phyloP scores from a whole-genome alignment of 2,113 vertebrate species.

The Chionis minor region DNA sequence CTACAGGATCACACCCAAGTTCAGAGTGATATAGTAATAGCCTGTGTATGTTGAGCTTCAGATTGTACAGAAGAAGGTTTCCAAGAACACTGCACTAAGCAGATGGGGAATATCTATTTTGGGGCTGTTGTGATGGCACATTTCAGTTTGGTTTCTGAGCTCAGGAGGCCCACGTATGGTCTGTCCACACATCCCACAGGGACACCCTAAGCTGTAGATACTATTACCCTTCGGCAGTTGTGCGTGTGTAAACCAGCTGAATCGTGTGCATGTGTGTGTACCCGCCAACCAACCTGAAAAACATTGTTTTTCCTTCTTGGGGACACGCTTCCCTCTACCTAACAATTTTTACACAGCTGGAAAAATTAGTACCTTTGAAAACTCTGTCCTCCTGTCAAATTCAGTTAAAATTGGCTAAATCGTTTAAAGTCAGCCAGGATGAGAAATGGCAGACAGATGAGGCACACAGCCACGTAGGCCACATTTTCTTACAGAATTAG shows the following conservation, averaged over 20 bases:
- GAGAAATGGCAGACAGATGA: accelerated
- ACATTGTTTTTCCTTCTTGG: not conserved
- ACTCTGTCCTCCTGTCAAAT: not conserved
- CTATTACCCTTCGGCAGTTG: accelerated
- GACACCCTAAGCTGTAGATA: accelerated
- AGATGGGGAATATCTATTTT: not conserved
- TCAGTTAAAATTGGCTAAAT: not conserved
- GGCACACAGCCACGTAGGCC: accelerated
- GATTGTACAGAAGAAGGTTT: not conserved
- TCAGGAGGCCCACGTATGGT: not conserved
- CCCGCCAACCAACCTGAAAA: not conserved
- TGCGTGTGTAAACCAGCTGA: accelerated
- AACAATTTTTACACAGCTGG: not conserved
- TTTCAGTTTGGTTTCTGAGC: not conserved
- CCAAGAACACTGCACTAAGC: not conserved
- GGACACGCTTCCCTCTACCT: not conserved
- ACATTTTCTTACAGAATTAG: accelerated
- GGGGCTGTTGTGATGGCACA: not conserved
- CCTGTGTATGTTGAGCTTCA: not conserved
- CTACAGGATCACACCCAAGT: not conserved
- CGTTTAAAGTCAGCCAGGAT: accelerated
- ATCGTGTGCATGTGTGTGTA: accelerated
- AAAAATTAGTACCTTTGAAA: not conserved
- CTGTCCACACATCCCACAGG: not conserved
- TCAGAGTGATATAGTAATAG: not conserved